phyloP scores from a whole-genome alignment of 1,140 invertebrate species.

The Maniola jurtina region DNA sequence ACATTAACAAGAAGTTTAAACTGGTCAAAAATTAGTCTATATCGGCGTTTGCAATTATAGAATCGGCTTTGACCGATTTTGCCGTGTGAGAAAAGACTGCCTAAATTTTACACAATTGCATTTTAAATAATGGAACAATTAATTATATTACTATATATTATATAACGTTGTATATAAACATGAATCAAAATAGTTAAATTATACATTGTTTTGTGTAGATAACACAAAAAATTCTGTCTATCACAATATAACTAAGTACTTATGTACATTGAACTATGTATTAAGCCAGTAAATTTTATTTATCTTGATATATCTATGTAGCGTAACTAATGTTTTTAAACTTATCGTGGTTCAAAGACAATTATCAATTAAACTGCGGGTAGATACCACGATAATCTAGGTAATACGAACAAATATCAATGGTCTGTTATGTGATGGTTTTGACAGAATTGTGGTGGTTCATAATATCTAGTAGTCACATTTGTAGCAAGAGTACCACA shows the following conservation, averaged over 20 bases:
- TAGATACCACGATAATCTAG: not conserved
- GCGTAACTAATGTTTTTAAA: conserved; percentile 16
- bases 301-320: conserved; percentile 8
- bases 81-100: no score
- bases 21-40: no score
- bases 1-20: no score
- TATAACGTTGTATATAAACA: not conserved
- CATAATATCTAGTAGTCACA: no score
- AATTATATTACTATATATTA: not conserved
- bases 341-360: conserved; percentile 3
- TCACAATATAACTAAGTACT: no score
- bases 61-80: no score
- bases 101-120: no score
- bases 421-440: no score
- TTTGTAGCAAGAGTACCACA: no score
- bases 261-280: not conserved
- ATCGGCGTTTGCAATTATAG: no score
- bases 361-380: not conserved
- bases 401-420: no score
- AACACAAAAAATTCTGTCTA: not conserved
- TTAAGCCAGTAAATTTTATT: not conserved
- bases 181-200: not conserved
- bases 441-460: no score
- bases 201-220: not conserved
- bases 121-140: conserved; percentile 5